Evolutionary conservation across 30 jellyfish, hydroid and myxozoan genomes (phyloP).

Genomic region (Cassiopea xamachana): DNA sequence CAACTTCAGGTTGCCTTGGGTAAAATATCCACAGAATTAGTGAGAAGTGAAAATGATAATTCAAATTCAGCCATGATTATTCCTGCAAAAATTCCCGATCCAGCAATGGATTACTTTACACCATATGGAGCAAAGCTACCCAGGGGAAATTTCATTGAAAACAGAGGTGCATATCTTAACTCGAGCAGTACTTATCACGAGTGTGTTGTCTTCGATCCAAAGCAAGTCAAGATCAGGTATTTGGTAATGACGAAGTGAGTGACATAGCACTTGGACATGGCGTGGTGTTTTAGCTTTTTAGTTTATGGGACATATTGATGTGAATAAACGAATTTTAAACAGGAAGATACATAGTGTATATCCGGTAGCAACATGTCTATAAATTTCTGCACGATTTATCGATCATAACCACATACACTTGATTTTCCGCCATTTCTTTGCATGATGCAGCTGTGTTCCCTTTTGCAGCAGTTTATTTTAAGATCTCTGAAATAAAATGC

Average conservation of each 20-base stretch:
- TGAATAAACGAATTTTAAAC: too few relatives aligned
- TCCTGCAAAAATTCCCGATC: conserved; percentile 43
- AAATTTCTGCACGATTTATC: too few relatives aligned
- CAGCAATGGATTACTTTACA: conserved; percentile 27
- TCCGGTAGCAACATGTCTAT: too few relatives aligned
- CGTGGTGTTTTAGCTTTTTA: too few relatives aligned
- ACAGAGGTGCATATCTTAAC: not conserved
- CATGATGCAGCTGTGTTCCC: too few relatives aligned
- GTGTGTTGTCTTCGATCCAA: conserved; percentile 62
- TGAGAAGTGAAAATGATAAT: not conserved
- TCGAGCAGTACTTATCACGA: conserved; percentile 32
- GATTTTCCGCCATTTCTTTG: too few relatives aligned
- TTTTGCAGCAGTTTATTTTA: too few relatives aligned
- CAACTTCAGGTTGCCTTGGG: conserved; percentile 41
- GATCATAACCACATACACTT: too few relatives aligned
- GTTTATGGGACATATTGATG: too few relatives aligned
- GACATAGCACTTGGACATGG: not conserved
- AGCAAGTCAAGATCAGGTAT: conserved; percentile 72
- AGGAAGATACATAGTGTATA: too few relatives aligned
- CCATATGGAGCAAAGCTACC: conserved; percentile 73
- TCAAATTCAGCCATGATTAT: not conserved
- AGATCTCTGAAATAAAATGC: too few relatives aligned
- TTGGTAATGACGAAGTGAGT: conserved; percentile 23
- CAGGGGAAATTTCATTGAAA: conserved; percentile 32
- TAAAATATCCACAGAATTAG: not conserved